Evolutionary conservation across 2,797 vertebrate genomes (phyloP).

Genomic region (Podarcis lilfordi): DNA sequence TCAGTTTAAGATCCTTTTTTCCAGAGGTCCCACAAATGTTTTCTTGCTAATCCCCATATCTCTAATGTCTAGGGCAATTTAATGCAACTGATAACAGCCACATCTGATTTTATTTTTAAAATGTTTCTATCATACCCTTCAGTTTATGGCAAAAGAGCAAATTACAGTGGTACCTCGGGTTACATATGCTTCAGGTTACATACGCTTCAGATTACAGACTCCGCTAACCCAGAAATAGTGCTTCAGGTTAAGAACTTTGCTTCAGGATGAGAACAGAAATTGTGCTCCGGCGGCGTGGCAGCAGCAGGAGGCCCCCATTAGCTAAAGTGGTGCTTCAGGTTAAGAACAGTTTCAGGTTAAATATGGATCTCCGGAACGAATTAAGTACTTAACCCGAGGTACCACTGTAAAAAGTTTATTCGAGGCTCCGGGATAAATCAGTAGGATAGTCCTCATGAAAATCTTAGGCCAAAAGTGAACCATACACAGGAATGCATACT

Average conservation of each 20-base stretch:
- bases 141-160: background rate
- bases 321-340: too few species aligned
- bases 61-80: constrained; percentile 39
- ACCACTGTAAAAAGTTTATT: background rate
- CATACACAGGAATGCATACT: background rate
- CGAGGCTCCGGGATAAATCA: background rate
- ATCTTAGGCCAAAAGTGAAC: background rate
- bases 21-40: constrained; percentile 11
- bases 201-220: too few species aligned
- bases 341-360: too few species aligned
- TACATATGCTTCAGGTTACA: too few species aligned
- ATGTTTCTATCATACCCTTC: constrained; percentile 30
- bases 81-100: constrained; percentile 23
- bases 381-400: too few species aligned
- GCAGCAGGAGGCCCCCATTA: too few species aligned
- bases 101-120: constrained; percentile 30
- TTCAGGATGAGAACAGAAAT: too few species aligned
- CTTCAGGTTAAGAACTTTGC: too few species aligned
- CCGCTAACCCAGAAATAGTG: too few species aligned
- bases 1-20: constrained; percentile 23
- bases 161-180: background rate
- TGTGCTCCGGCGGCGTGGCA: too few species aligned
- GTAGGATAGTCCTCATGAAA: background rate
- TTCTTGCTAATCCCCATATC: constrained; percentile 45
- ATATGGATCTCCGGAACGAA: too few species aligned